A percentile compares a stretch with the other conserved stretches of the same genome.
phyloP scores from a whole-genome alignment of 2,888 invertebrate genomes.

The Caprella mutica region DNA sequence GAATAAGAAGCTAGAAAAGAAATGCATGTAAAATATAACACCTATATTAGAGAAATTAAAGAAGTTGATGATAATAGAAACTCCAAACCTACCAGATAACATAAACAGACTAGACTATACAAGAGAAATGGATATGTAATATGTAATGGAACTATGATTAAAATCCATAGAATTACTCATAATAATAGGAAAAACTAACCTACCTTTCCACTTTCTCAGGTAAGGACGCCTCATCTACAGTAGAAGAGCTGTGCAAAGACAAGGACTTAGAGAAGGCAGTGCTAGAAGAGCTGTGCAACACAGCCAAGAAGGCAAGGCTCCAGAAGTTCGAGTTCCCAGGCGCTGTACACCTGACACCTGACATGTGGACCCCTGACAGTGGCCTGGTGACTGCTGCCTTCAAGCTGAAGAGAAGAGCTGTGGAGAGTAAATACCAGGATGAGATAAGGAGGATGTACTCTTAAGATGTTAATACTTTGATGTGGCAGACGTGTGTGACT shows the following conservation, averaged over 20 bases:
- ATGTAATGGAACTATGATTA: background rate
- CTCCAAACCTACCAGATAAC: too few species aligned
- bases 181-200: constrained; percentile 58
- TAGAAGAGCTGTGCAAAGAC: constrained; percentile 65
- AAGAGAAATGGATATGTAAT: too few species aligned
- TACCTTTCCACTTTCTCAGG: too few species aligned
- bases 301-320: constrained; percentile 60
- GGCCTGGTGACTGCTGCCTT: constrained; percentile 96
- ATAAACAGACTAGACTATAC: too few species aligned
- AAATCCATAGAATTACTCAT: constrained; percentile 39
- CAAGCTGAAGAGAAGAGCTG: constrained; percentile 56
- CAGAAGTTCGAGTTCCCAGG: constrained; percentile 87
- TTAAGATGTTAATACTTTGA: too few species aligned
- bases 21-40: too few species aligned
- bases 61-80: too few species aligned
- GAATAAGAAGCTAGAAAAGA: too few species aligned
- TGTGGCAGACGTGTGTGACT: too few species aligned
- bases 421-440: constrained; percentile 27
- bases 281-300: constrained; percentile 65
- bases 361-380: constrained; percentile 95
- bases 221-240: constrained; percentile 38
- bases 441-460: constrained; percentile 31
- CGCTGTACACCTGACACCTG: constrained; percentile 64
- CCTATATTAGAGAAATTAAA: too few species aligned
- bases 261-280: constrained; percentile 67